These are phyloP conservation scores for Amphilophus citrinellus DNA, from an alignment of 2,113 vertebrate species.

Conservation along the genomic window DNA sequence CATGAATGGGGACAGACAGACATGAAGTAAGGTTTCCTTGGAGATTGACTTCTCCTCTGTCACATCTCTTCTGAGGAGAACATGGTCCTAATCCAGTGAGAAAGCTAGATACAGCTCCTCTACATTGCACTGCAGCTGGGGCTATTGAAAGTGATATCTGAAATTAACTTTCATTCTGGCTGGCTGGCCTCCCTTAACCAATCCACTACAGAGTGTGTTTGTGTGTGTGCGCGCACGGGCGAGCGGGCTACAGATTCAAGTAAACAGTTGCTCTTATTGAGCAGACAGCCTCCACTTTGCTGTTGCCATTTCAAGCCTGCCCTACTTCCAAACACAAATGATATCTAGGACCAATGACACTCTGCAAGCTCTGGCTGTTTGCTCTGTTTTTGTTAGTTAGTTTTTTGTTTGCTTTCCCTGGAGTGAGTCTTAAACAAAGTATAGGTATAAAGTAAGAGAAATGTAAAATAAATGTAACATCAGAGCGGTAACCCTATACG, in stretches of 20 bases:
- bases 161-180: constrained; percentile 84
- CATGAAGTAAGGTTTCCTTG: constrained; percentile 41
- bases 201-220: constrained; percentile 72
- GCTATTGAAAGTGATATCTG: constrained; percentile 86
- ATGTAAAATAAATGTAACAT: background rate
- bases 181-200: constrained; percentile 60
- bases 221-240: background rate
- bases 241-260: constrained; percentile 81
- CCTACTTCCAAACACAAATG: constrained; percentile 46
- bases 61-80: constrained; percentile 72
- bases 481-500: background rate
- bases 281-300: constrained; percentile 70
- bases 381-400: background rate
- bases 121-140: constrained; percentile 74
- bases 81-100: constrained; percentile 81
- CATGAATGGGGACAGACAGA: background rate
- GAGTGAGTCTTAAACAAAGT: background rate
- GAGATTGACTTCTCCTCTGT: constrained; percentile 74
- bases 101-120: constrained; percentile 79
- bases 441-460: background rate
- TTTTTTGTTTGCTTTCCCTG: background rate
- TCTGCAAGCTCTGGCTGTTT: constrained; percentile 15
- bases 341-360: constrained; percentile 35
- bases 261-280: constrained; percentile 81
- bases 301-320: constrained; percentile 52